phyloP scores from a whole-genome alignment of 2,888 invertebrate genomes.

The Caenorhabditis afra region DNA sequence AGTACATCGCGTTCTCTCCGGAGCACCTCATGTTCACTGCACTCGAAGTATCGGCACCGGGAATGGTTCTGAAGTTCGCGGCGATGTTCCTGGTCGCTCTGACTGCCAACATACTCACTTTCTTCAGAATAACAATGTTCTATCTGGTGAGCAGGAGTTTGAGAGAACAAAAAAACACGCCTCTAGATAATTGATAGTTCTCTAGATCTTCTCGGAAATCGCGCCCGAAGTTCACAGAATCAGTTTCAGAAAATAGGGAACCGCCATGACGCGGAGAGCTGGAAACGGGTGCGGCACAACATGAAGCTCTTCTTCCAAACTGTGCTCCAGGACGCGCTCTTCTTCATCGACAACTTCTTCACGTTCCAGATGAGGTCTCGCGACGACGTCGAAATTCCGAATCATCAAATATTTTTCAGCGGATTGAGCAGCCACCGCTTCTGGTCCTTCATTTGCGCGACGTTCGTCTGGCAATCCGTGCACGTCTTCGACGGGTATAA shows the following conservation, averaged over 20 bases:
- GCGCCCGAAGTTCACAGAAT: too few relatives aligned
- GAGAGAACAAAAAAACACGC: too few relatives aligned
- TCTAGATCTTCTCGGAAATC: too few relatives aligned
- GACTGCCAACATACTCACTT: slow-evolving; percentile 17
- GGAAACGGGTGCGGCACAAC: slow-evolving; percentile 12
- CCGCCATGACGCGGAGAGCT: slow-evolving; percentile 1
- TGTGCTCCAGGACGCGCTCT: slow-evolving; percentile 26
- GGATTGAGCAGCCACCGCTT: slow-evolving; percentile 20
- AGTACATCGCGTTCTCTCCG: slow-evolving; percentile 16
- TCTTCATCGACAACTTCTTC: slow-evolving; percentile 36
- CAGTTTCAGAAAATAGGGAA: slow-evolving; percentile 8
- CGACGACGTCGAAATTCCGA: too few relatives aligned
- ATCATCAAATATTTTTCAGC: slow-evolving; percentile 22
- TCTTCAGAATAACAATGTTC: slow-evolving; percentile 11
- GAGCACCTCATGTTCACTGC: slow-evolving; percentile 29
- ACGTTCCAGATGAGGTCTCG: slow-evolving; percentile 22
- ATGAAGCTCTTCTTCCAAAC: slow-evolving; percentile 33
- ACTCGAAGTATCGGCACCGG: background rate
- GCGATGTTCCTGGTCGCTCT: slow-evolving; percentile 17
- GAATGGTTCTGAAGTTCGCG: background rate
- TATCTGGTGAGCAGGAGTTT: slow-evolving; percentile 8
- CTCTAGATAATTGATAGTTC: background rate
- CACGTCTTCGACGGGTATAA: slow-evolving; percentile 39
- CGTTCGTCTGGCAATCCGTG: slow-evolving; percentile 37
- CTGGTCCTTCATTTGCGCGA: slow-evolving; percentile 35